Evolutionary conservation across 2,888 invertebrate species (phyloP).

Genomic region (Ganaspis brasiliensis): DNA sequence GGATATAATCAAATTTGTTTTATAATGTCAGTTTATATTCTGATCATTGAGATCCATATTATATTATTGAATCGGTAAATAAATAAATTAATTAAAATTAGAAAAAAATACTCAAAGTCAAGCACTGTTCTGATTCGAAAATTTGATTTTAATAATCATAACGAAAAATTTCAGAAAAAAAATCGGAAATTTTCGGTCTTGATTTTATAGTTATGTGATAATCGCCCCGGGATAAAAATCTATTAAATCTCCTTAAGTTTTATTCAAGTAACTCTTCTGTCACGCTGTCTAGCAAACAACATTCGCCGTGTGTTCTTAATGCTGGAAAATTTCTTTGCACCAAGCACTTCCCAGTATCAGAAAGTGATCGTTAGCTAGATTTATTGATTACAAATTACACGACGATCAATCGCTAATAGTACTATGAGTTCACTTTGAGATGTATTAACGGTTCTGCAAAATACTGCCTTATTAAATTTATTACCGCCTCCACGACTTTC

Average conservation of each 20-base stretch:
- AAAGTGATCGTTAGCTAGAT: constrained; percentile 65
- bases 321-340: constrained; percentile 34
- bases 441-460: constrained; percentile 72
- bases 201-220: too few relatives aligned
- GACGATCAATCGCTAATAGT: constrained; percentile 72
- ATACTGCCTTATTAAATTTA: constrained; percentile 72
- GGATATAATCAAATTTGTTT: too few relatives aligned
- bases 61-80: too few relatives aligned
- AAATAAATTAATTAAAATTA: too few relatives aligned
- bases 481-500: constrained; percentile 59
- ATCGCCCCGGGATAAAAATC: background rate
- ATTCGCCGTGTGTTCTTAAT: constrained; percentile 32
- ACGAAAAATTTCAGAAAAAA: too few relatives aligned
- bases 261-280: constrained; percentile 29
- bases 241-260: background rate
- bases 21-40: too few relatives aligned
- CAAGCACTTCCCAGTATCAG: constrained; percentile 4
- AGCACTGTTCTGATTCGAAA: too few relatives aligned
- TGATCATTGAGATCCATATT: too few relatives aligned
- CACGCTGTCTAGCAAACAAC: constrained; percentile 41
- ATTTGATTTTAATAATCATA: too few relatives aligned
- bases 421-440: constrained; percentile 59
- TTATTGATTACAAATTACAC: constrained; percentile 75
- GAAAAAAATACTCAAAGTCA: too few relatives aligned
- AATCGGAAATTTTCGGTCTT: too few relatives aligned